Evolutionary conservation across 2,888 invertebrate species (phyloP).

Genomic region (Caenorhabditis sinica): DNA sequence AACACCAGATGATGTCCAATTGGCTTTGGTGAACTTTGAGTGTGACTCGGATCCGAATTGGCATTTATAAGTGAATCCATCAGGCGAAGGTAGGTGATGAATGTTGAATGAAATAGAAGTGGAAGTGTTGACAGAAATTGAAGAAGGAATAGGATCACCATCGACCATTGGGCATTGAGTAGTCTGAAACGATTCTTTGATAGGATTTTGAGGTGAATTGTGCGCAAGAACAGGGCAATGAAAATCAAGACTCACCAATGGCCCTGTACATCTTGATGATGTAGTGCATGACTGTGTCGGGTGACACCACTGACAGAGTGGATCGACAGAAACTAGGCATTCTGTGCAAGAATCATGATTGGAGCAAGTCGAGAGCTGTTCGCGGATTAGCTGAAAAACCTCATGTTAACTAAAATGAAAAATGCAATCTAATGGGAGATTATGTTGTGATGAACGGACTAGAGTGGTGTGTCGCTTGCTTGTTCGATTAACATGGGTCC

Average conservation of each 20-base stretch:
- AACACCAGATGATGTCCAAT: constrained; percentile 74
- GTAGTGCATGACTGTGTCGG: constrained; percentile 83
- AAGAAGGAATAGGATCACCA: constrained; percentile 66
- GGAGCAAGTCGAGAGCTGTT: constrained; percentile 83
- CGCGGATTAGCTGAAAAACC: constrained; percentile 10
- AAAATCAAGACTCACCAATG: constrained; percentile 27
- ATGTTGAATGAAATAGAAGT: constrained; percentile 63
- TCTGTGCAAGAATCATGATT: constrained; percentile 82
- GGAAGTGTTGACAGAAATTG: constrained; percentile 57
- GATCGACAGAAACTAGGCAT: constrained; percentile 84
- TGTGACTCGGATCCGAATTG: constrained; percentile 70
- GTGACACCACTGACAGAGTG: constrained; percentile 85
- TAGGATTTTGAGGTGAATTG: too few relatives aligned
- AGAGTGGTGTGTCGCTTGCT: too few relatives aligned
- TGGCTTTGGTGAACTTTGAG: constrained; percentile 64
- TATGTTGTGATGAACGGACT: too few relatives aligned
- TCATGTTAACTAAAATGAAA: constrained; percentile 82
- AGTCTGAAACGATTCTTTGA: constrained; percentile 3
- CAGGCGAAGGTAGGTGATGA: constrained; percentile 69
- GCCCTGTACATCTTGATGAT: constrained; percentile 43
- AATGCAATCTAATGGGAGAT: too few relatives aligned
- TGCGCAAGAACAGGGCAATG: not conserved
- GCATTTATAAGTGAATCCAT: constrained; percentile 75
- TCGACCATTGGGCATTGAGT: constrained; percentile 65
- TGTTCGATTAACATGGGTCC: too few relatives aligned